A percentile compares a stretch with the other conserved stretches of the same genome.
Evolutionary conservation across 2,888 invertebrate genomes (phyloP).

Genomic region (Ectemnius continuus): DNA sequence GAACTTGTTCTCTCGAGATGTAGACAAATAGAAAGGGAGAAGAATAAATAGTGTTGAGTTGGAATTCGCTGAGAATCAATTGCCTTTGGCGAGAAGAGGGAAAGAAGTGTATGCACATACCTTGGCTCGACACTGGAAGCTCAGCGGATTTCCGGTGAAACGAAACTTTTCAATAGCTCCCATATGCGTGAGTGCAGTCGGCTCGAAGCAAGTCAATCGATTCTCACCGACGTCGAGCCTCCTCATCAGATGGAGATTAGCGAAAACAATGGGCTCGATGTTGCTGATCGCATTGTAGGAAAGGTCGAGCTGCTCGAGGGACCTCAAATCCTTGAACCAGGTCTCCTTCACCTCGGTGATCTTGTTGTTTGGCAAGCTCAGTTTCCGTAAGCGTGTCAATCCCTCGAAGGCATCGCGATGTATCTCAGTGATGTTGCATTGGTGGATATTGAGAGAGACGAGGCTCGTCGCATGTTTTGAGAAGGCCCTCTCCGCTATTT

Average conservation of each 20-base stretch:
- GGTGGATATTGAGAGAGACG: conserved; percentile 60
- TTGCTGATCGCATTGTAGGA: conserved; percentile 64
- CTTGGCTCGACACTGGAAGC: conserved; percentile 64
- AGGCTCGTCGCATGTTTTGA: conserved; percentile 47
- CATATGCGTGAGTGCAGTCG: conserved; percentile 54
- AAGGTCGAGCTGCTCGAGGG: conserved; percentile 67
- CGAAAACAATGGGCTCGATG: conserved; percentile 57
- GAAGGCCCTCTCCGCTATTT: conserved; percentile 58
- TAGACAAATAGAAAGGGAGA: too few relatives aligned
- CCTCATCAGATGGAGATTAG: conserved; percentile 54
- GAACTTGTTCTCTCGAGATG: too few relatives aligned
- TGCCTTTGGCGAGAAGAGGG: neutral
- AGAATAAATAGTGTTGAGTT: too few relatives aligned
- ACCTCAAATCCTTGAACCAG: conserved; percentile 62
- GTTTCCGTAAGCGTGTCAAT: conserved; percentile 57
- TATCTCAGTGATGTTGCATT: conserved; percentile 60
- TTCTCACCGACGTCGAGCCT: conserved; percentile 67
- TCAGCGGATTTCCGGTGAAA: conserved; percentile 66
- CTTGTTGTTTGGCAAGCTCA: conserved; percentile 66
- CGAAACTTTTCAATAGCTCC: conserved; percentile 65
- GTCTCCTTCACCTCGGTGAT: conserved; percentile 50
- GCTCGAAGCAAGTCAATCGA: conserved; percentile 61
- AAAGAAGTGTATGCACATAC: conserved; percentile 45
- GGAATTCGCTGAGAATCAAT: too few relatives aligned
- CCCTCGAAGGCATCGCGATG: conserved; percentile 57